Conservation (phyloP, 2,888 invertebrate species). For the Platycheirus albimanus region DNA sequence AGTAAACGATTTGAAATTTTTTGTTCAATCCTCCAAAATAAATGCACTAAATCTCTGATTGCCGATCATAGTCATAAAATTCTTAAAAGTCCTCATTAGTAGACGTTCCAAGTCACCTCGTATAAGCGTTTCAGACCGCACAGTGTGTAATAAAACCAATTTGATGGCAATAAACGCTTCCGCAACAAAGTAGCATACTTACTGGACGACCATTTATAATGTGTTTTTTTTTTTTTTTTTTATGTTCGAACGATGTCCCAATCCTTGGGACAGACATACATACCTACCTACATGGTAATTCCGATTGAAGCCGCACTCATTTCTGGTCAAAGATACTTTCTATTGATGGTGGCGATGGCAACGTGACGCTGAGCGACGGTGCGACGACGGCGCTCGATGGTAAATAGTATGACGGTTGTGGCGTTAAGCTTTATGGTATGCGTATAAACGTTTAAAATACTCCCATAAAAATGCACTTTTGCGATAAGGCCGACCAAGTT, state of each 20-base stretch:
- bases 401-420: background rate
- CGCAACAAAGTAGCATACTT: slow-evolving; percentile 16
- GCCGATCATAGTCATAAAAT: slow-evolving; percentile 1
- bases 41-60: background rate
- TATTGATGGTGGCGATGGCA: background rate
- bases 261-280: slow-evolving; percentile 4
- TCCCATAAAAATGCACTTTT: slow-evolving; percentile 71
- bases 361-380: background rate
- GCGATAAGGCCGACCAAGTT: slow-evolving; percentile 66
- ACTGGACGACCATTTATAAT: background rate
- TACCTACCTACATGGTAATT: background rate
- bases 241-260: slow-evolving; percentile 11
- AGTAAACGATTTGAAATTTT: background rate
- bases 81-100: slow-evolving; percentile 24
- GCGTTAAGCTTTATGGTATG: slow-evolving; percentile 61
- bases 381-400: background rate
- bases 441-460: slow-evolving; percentile 27
- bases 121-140: slow-evolving; percentile 2
- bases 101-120: background rate
- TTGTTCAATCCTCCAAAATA: background rate
- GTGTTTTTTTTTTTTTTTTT: background rate
- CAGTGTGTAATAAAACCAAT: slow-evolving; percentile 23
- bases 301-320: background rate
- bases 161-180: slow-evolving; percentile 9
- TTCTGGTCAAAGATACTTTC: slow-evolving; percentile 7